phyloP scores from a whole-genome alignment of 2,888 invertebrate genomes.

The Leptura quadrifasciata region DNA sequence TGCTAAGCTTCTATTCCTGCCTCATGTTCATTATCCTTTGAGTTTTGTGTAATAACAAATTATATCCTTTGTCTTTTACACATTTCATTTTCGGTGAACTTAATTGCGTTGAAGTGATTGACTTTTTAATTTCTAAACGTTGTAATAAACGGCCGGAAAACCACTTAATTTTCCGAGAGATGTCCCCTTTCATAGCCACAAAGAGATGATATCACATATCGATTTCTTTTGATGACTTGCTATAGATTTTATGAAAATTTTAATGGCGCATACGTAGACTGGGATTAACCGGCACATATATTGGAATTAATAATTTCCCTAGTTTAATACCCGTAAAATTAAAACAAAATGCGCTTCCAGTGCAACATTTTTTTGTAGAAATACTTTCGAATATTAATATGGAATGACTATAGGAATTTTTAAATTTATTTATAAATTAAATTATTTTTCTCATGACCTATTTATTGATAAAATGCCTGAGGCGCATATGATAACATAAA shows the following conservation, averaged over 20 bases:
- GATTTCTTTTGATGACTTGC: conserved; percentile 37
- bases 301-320: conserved; percentile 23
- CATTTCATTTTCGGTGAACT: neutral
- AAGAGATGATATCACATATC: conserved; percentile 21
- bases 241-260: conserved; percentile 19
- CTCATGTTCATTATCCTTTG: conserved; percentile 11
- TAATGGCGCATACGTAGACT: neutral
- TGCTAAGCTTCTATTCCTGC: conserved; percentile 17
- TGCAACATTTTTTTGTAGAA: conserved; percentile 9
- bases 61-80: conserved; percentile 22
- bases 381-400: neutral
- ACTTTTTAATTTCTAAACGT: conserved; percentile 27
- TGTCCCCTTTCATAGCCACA: neutral
- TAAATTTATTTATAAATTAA: neutral
- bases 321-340: conserved; percentile 28
- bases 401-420: neutral
- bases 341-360: conserved; percentile 5
- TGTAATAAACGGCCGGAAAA: conserved; percentile 17
- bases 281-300: neutral
- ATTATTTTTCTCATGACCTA: neutral
- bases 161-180: conserved; percentile 11
- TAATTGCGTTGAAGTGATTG: conserved; percentile 31
- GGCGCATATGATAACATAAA: neutral
- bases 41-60: conserved; percentile 21
- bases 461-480: neutral